These are phyloP conservation scores for Schizothorax lantsangensis DNA, from an alignment of 2,797 vertebrate genomes.

Conservation along the genomic window DNA sequence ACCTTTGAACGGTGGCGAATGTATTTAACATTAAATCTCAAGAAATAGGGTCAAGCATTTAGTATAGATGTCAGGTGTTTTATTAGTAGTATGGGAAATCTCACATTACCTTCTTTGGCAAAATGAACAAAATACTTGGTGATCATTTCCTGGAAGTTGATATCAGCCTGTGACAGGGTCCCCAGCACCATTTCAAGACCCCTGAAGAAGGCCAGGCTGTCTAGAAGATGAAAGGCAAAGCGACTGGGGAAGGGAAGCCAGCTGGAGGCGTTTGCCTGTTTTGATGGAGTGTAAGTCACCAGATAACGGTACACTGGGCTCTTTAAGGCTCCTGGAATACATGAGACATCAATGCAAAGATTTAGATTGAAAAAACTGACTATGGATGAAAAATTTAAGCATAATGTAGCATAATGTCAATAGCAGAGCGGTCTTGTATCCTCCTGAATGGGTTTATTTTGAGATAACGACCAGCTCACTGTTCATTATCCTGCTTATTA, in stretches of 20 bases:
- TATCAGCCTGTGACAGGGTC: constrained; percentile 63
- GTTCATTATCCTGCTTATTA: neutral
- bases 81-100: neutral
- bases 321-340: constrained; percentile 70
- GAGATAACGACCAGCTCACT: neutral
- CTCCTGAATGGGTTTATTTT: constrained; percentile 1
- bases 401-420: neutral
- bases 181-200: constrained; percentile 66
- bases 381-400: neutral
- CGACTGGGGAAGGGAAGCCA: constrained; percentile 68
- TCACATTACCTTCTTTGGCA: constrained; percentile 73
- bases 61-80: neutral
- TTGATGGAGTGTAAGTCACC: constrained; percentile 77
- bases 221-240: constrained; percentile 79
- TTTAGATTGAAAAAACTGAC: constrained; percentile 8
- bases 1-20: neutral
- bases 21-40: neutral
- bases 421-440: neutral
- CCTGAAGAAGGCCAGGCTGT: constrained; percentile 73
- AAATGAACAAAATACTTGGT: constrained; percentile 73
- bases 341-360: neutral
- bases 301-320: constrained; percentile 83
- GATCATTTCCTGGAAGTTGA: constrained; percentile 71
- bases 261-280: constrained; percentile 29
- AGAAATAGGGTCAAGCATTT: neutral